A percentile compares a stretch with the other conserved stretches of the same genome.
Evolutionary conservation across 2,888 invertebrate species (phyloP).

Genomic region (Agriopis aurantiaria): DNA sequence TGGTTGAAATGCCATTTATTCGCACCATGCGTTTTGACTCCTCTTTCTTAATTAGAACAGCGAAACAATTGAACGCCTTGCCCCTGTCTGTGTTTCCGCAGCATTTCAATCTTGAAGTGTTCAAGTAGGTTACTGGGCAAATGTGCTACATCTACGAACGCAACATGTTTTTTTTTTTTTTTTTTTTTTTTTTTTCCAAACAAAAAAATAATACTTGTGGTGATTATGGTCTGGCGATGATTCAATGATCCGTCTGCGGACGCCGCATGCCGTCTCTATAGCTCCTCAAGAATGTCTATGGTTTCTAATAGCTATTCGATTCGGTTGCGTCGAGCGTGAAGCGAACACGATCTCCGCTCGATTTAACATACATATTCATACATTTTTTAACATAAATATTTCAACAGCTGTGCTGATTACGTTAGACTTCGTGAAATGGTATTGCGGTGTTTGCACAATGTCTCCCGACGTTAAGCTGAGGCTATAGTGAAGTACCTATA

Average conservation of each 20-base stretch:
- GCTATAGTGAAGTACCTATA: not conserved
- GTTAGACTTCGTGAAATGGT: conserved; percentile 20
- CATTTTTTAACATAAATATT: conserved; percentile 37
- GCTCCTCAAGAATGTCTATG: conserved; percentile 54
- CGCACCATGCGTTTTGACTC: too few relatives aligned
- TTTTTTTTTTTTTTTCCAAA: too few relatives aligned
- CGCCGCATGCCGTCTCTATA: conserved; percentile 51
- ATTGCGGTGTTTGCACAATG: conserved; percentile 21
- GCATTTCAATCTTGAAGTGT: too few relatives aligned
- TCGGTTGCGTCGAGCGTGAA: conserved; percentile 56
- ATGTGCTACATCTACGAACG: too few relatives aligned
- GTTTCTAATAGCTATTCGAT: conserved; percentile 53
- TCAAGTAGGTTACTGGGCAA: too few relatives aligned
- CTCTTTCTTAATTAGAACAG: too few relatives aligned
- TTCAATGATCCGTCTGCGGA: not conserved
- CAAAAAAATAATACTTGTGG: too few relatives aligned
- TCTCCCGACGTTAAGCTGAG: not conserved
- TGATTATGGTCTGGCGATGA: not conserved
- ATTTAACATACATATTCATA: conserved; percentile 59
- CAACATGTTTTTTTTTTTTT: too few relatives aligned
- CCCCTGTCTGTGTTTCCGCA: too few relatives aligned
- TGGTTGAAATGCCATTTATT: too few relatives aligned
- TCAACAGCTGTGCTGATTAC: conserved; percentile 39
- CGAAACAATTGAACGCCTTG: too few relatives aligned
- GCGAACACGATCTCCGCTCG: conserved; percentile 51